phyloP scores from a whole-genome alignment of 2,797 vertebrate genomes.

The Catamblyrhynchus diadema region DNA sequence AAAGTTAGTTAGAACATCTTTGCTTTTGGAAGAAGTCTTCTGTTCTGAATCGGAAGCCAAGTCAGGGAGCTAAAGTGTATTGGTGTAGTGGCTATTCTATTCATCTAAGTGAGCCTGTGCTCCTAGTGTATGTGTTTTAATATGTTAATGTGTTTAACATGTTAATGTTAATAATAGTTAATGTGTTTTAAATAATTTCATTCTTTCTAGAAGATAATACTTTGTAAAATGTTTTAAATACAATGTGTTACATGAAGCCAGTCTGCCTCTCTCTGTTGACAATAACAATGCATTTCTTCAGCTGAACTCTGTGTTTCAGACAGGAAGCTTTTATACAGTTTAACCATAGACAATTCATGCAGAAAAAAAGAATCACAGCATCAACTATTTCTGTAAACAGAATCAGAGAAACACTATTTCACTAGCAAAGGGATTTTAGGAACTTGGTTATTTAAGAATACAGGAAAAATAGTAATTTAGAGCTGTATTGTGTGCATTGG shows the following conservation, averaged over 20 bases:
- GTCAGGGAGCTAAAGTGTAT: not conserved
- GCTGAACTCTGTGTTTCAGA: not conserved
- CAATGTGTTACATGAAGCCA: not conserved
- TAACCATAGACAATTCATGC: not conserved
- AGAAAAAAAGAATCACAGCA: not conserved
- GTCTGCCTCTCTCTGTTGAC: not conserved
- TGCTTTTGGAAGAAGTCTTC: not conserved
- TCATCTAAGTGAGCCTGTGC: not conserved
- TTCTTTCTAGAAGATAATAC: not conserved
- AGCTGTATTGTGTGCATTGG: not conserved
- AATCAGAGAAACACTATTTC: not conserved
- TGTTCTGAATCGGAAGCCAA: not conserved
- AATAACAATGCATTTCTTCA: not conserved
- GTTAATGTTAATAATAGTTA: not conserved
- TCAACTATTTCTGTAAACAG: conserved; percentile 26
- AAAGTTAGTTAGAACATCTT: not conserved
- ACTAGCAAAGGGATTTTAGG: not conserved
- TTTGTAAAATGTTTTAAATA: not conserved
- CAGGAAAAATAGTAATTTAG: conserved; percentile 36
- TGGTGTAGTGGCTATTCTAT: not conserved
- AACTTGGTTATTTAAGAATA: conserved; percentile 33
- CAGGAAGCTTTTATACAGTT: conserved; percentile 14
- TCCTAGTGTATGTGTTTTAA: not conserved
- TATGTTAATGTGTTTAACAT: not conserved
- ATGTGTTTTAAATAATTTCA: not conserved